A percentile compares a stretch with the other conserved stretches of the same genome.
These are phyloP conservation scores for Phymanthus crucifer DNA, from an alignment of 92 coral and sea anemone genomes.

Conservation along the genomic window DNA sequence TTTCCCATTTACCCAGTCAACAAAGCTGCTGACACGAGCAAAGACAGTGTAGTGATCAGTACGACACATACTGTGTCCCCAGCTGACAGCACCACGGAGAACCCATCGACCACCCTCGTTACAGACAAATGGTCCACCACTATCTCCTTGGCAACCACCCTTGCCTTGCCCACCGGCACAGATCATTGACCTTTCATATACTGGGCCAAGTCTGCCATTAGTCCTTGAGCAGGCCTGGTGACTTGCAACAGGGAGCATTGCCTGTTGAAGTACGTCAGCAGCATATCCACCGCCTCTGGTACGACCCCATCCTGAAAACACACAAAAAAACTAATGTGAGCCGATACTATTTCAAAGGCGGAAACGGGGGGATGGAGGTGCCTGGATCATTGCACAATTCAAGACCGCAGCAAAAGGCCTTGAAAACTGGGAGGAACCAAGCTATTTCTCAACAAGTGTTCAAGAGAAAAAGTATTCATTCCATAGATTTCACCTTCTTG, in stretches of 20 bases:
- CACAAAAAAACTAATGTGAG: neutral
- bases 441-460: too few relatives aligned
- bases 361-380: too few relatives aligned
- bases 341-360: too few relatives aligned
- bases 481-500: too few relatives aligned
- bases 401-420: too few relatives aligned
- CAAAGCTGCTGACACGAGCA: conserved; percentile 72
- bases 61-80: conserved; percentile 67
- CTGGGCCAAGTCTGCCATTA: conserved; percentile 28
- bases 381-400: too few relatives aligned
- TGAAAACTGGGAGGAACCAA: too few relatives aligned
- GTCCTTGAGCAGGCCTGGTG: conserved; percentile 37
- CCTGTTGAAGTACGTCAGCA: conserved; percentile 49
- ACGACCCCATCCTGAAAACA: neutral
- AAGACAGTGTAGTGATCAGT: conserved; percentile 70
- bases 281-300: neutral
- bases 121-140: conserved; percentile 85
- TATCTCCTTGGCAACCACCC: conserved; percentile 66
- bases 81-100: conserved; percentile 80
- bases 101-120: conserved; percentile 58
- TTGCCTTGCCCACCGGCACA: conserved; percentile 64
- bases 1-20: conserved; percentile 59
- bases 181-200: conserved; percentile 38
- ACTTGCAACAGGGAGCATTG: conserved; percentile 53
- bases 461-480: too few relatives aligned